phyloP scores from a whole-genome alignment of 2,888 invertebrate genomes.

The Gonocerus acuteangulatus region DNA sequence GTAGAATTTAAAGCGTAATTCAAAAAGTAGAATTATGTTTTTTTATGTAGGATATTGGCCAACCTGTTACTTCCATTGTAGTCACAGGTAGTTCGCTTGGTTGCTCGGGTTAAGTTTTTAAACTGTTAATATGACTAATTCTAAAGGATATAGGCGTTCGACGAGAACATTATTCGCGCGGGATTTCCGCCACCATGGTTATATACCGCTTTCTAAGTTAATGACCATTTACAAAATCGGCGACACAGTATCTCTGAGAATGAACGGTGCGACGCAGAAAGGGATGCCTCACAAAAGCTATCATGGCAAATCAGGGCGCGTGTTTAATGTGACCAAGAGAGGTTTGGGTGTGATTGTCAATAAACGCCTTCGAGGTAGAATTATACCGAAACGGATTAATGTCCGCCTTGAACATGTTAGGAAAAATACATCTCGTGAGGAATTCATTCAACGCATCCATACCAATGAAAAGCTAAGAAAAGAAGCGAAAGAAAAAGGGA shows the following conservation, averaged over 20 bases:
- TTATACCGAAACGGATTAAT: constrained; percentile 91
- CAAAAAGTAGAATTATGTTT: too few species aligned
- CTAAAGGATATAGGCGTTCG: constrained; percentile 97
- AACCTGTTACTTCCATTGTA: too few species aligned
- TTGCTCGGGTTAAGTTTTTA: too few species aligned
- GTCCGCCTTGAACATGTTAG: constrained; percentile 94
- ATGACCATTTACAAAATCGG: constrained; percentile 98
- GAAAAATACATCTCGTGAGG: constrained; percentile 94
- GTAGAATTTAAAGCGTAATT: too few species aligned
- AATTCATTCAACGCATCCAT: constrained; percentile 90
- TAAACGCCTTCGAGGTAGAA: constrained; percentile 90
- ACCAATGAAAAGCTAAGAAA: constrained; percentile 78
- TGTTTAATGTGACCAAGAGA: constrained; percentile 95
- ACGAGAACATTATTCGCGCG: constrained; percentile 97
- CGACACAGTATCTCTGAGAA: constrained; percentile 98
- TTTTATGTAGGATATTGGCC: too few species aligned
- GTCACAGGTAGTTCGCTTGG: too few species aligned
- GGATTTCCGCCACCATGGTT: constrained; percentile 90
- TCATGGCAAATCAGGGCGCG: constrained; percentile 96
- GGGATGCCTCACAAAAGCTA: constrained; percentile 99
- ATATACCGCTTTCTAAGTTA: constrained; percentile 91
- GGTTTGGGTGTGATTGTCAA: constrained; percentile 98
- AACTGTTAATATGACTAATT: constrained; percentile 82
- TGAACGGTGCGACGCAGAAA: constrained; percentile 97
- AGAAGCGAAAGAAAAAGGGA: constrained; percentile 74